Evolutionary conservation across 2,113 vertebrate species (phyloP).

Genomic region (Cacatua alba): DNA sequence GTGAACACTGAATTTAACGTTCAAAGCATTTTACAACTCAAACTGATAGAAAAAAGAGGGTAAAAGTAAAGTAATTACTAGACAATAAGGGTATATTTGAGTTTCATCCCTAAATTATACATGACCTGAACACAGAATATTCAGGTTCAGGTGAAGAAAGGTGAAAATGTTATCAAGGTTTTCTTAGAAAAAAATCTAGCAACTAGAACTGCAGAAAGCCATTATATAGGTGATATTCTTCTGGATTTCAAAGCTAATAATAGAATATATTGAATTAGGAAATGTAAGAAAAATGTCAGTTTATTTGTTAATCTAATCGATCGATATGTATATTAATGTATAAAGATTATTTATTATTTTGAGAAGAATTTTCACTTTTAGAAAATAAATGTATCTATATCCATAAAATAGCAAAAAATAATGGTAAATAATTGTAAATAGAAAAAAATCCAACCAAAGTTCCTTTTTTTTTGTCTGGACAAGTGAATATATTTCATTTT

Average conservation of each 20-base stretch:
- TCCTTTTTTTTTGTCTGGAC: not conserved
- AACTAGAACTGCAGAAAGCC: not conserved
- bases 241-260: not conserved
- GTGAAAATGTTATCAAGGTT: not conserved
- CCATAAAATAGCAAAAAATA: not conserved
- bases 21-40: not conserved
- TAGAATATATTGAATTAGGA: not conserved
- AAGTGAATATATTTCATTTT: not conserved
- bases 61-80: not conserved
- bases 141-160: not conserved
- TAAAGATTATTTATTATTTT: not conserved
- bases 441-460: not conserved
- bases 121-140: not conserved
- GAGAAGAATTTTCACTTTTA: not conserved
- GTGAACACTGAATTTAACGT: not conserved
- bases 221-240: not conserved
- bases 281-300: not conserved
- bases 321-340: not conserved
- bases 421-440: not conserved
- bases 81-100: not conserved
- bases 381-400: not conserved
- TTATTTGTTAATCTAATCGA: not conserved
- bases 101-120: not conserved
- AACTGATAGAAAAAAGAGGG: not conserved
- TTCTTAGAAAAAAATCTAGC: not conserved